Evolutionary conservation across 1,140 invertebrate genomes (phyloP).

Genomic region (Lepidurus packardi): DNA sequence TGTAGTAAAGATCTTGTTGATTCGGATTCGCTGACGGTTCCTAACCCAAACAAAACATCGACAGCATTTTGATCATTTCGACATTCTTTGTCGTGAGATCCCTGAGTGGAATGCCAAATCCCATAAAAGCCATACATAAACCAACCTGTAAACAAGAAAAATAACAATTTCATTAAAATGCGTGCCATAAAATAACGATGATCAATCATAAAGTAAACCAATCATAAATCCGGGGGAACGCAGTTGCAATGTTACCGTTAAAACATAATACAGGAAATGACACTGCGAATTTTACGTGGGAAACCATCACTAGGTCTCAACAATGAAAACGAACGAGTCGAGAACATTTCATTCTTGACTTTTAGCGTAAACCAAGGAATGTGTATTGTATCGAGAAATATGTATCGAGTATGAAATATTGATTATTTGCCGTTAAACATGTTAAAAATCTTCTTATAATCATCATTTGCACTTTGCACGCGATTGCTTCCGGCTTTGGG

Average conservation of each 20-base stretch:
- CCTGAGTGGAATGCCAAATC: background rate
- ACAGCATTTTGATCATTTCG: background rate
- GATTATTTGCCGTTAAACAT: slow-evolving; percentile 15
- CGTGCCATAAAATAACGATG: too few relatives aligned
- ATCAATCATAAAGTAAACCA: too few relatives aligned
- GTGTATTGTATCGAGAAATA: background rate
- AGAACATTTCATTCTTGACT: too few relatives aligned
- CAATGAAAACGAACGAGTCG: too few relatives aligned
- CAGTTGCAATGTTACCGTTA: too few relatives aligned
- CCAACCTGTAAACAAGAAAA: background rate
- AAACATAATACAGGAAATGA: too few relatives aligned
- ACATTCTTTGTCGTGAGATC: background rate
- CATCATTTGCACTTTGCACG: background rate
- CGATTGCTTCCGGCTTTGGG: background rate
- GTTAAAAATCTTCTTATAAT: slow-evolving; percentile 2
- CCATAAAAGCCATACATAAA: background rate
- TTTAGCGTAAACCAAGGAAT: too few relatives aligned
- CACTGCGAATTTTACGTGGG: too few relatives aligned
- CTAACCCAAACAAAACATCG: background rate
- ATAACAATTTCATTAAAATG: background rate
- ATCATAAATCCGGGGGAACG: too few relatives aligned
- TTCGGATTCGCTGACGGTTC: background rate
- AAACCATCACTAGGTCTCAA: too few relatives aligned
- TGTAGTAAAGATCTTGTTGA: background rate
- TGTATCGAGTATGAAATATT: background rate